phyloP scores from a whole-genome alignment of 2,888 invertebrate species.

The Cerceris rybyensis region DNA sequence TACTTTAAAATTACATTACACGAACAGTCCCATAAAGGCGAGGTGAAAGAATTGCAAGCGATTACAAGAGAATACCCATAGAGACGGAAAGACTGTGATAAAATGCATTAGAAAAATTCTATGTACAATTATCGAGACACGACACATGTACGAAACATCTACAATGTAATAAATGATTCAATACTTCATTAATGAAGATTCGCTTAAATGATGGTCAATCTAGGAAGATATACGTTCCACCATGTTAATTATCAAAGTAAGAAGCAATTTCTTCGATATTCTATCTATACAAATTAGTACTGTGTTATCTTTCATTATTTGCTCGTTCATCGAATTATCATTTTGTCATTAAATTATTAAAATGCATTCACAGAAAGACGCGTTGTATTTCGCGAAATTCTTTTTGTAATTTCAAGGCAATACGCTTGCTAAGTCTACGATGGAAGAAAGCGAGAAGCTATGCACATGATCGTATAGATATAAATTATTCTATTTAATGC shows the following conservation, averaged over 20 bases:
- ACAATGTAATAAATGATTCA: not conserved
- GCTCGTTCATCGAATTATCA: no score
- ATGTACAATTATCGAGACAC: not conserved
- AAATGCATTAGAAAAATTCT: not conserved
- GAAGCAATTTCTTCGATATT: not conserved
- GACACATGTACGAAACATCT: not conserved
- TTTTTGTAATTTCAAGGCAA: not conserved
- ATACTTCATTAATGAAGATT: constrained; percentile 8
- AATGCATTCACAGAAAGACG: not conserved
- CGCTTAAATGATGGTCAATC: not conserved
- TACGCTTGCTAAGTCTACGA: not conserved
- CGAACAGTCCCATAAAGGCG: not conserved
- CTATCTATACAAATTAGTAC: constrained; percentile 2
- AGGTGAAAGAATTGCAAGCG: not conserved
- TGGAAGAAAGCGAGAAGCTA: not conserved
- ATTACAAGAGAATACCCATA: not conserved
- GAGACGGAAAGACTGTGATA: not conserved
- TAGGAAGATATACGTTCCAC: not conserved
- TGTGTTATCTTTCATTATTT: not conserved
- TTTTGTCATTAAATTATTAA: no score
- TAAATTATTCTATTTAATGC: not conserved
- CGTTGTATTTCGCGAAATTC: not conserved
- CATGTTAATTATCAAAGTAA: not conserved
- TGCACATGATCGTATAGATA: not conserved
- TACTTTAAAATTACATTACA: not conserved